These are phyloP conservation scores for Copsychus sechellarum DNA, from an alignment of 2,113 vertebrate genomes.

Conservation along the genomic window DNA sequence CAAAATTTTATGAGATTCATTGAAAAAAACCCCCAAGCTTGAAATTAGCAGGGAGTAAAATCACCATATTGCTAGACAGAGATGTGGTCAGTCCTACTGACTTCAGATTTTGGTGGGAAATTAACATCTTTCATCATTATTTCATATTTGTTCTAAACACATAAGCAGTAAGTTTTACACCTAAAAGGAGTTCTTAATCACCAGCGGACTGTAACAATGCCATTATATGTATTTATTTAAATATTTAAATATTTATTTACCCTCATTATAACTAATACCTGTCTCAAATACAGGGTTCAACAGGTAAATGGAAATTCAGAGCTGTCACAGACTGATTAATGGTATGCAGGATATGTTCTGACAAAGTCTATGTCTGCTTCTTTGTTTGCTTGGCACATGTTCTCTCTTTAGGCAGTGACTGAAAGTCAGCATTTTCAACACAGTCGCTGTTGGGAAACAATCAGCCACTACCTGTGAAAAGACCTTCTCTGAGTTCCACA, in stretches of 20 bases:
- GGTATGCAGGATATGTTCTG: not conserved
- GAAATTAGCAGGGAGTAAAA: not conserved
- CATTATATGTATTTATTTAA: not conserved
- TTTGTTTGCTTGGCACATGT: not conserved
- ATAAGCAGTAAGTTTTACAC: not conserved
- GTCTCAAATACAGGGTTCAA: not conserved
- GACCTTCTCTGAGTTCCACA: not conserved
- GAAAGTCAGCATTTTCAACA: not conserved
- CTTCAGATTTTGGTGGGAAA: not conserved
- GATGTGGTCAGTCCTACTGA: not conserved
- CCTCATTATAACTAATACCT: not conserved
- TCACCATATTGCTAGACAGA: not conserved
- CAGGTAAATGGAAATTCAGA: not conserved
- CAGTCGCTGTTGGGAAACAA: not conserved
- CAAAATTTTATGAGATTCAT: rapidly evolving
- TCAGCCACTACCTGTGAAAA: not conserved
- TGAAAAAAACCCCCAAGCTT: not conserved
- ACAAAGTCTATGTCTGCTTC: not conserved
- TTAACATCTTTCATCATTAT: not conserved
- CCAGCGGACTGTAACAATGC: not conserved
- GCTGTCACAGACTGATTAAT: not conserved
- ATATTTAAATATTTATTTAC: not conserved
- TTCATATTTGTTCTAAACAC: not conserved
- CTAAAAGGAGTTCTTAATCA: not conserved
- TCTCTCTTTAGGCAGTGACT: not conserved